Evolutionary conservation across 2,113 vertebrate genomes (phyloP), one percentile per base, ranked within the genome.

Genomic region (Empidonax traillii): DNA sequence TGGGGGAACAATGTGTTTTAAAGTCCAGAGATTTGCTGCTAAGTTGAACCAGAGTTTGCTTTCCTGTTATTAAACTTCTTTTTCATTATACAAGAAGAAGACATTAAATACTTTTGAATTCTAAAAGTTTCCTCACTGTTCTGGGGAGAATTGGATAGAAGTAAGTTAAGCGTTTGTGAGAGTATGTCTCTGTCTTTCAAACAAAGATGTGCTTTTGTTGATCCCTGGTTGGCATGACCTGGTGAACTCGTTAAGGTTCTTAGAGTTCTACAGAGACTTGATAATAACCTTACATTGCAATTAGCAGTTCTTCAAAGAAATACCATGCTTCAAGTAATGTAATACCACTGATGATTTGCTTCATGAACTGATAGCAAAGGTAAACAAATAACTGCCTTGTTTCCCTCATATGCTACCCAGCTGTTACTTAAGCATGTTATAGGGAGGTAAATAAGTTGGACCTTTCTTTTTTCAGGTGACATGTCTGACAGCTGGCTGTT

Each of bases 401-500:
- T 81, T 89, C n/a, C 25, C 31, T 73, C n/a, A 68, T 62, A 22
- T 62, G 46, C 37, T 85, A 37, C 51, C 49, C 41, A 75, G 56
- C n/a, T 53, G 83, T 74, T 90, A 55, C 58, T 76, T 79, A 88
- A 84, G 62, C 46, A 28, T 92, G 46, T 69, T 76, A 58, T n/a
- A 80, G 37, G 59, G 24, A 72, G 35, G 62, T 76, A 81, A 77
- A 71, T 66, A 92, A 88, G 74, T 92, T 16, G 17, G 39, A 67
- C 44, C 47, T 90, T 92, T 35, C 19, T 81, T 89, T 82, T 85
- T 86, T 67, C 76, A 87, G 55, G 19, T 18, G 56, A 72, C 17
- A 3, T 47, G 10, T 89, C 51, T 93, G 93, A 74, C 76, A 95
- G 23, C 56, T 78, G 75, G 33, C n/a, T 87, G 93, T 92, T 93